Percentiles rank a stretch among this genome's conserved stretches.
Conservation (phyloP, 2,113 vertebrate genomes). For the Varanus salvator region DNA sequence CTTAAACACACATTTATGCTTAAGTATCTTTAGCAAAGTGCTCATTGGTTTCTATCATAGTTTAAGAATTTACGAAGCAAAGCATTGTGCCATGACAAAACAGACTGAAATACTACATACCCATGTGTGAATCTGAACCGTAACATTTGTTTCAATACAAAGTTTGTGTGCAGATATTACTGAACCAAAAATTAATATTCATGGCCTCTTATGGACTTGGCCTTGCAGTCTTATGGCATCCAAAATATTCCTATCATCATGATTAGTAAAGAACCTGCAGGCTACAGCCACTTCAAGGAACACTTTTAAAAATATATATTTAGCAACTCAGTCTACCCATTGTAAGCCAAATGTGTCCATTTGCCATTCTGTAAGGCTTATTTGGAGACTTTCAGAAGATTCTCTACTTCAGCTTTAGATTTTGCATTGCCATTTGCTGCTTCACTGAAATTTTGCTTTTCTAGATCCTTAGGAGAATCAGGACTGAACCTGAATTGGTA, state of each 20-base stretch:
- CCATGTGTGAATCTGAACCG: constrained; percentile 17
- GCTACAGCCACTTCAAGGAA: constrained; percentile 14
- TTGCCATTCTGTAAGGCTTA: constrained; percentile 1
- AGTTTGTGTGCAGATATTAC: background rate
- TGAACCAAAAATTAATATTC: constrained; percentile 12
- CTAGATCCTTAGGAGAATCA: constrained; percentile 60
- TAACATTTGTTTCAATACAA: background rate
- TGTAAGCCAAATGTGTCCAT: constrained; percentile 50
- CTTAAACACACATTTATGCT: constrained; percentile 1
- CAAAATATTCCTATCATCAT: constrained; percentile 14
- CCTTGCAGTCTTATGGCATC: background rate
- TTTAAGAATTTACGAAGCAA: constrained; percentile 2
- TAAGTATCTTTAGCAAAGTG: background rate
- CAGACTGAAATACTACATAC: background rate
- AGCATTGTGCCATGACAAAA: background rate
- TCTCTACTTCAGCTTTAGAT: constrained; percentile 69
- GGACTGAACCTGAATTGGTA: constrained; percentile 88
- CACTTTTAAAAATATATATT: constrained; percentile 7
- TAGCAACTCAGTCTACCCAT: background rate
- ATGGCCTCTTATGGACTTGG: constrained; percentile 37
- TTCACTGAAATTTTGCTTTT: constrained; percentile 67
- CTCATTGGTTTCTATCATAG: background rate
- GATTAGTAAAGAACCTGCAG: constrained; percentile 2
- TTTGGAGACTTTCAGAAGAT: constrained; percentile 47
- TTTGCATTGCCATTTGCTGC: constrained; percentile 59